These are phyloP conservation scores for Dendrolimus punctatus DNA, from an alignment of 1,140 invertebrate genomes.

Conservation along the genomic window DNA sequence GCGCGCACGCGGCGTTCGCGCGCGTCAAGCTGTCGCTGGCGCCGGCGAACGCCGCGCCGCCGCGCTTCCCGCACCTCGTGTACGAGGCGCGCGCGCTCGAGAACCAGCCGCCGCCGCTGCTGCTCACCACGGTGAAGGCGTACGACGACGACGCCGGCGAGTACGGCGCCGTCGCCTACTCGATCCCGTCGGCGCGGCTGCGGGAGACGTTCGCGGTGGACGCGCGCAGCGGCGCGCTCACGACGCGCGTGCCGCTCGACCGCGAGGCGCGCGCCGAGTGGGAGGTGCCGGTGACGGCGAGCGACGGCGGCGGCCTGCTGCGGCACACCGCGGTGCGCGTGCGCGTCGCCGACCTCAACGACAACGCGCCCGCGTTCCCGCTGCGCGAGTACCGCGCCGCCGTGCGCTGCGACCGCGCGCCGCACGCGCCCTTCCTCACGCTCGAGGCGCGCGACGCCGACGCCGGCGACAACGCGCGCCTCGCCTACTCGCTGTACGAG, in stretches of 20 bases:
- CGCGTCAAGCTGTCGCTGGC: conserved; percentile 85
- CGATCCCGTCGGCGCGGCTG: conserved; percentile 85
- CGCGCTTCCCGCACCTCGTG: conserved; percentile 81
- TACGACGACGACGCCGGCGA: conserved; percentile 86
- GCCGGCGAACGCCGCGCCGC: conserved; percentile 85
- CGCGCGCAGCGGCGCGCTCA: conserved; percentile 83
- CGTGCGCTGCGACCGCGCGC: conserved; percentile 78
- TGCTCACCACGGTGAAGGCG: conserved; percentile 81
- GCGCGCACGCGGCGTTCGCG: conserved; percentile 90
- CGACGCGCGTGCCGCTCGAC: conserved; percentile 83
- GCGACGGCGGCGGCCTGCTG: conserved; percentile 86
- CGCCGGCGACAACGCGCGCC: conserved; percentile 76
- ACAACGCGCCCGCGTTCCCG: conserved; percentile 88
- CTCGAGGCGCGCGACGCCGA: conserved; percentile 75
- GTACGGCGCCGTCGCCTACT: conserved; percentile 86
- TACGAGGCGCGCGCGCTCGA: conserved; percentile 86
- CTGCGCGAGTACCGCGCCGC: conserved; percentile 86
- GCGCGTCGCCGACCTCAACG: conserved; percentile 88
- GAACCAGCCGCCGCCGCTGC: conserved; percentile 83
- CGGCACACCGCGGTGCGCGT: conserved; percentile 86
- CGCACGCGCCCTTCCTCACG: conserved; percentile 76
- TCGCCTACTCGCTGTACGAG: conserved; percentile 84
- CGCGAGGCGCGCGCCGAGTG: conserved; percentile 83
- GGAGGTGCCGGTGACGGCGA: conserved; percentile 87
- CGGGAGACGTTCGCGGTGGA: conserved; percentile 87